Base-by-base conservation (phyloP, 2,797 vertebrate species). In the Cheirogaleus major region DNA sequence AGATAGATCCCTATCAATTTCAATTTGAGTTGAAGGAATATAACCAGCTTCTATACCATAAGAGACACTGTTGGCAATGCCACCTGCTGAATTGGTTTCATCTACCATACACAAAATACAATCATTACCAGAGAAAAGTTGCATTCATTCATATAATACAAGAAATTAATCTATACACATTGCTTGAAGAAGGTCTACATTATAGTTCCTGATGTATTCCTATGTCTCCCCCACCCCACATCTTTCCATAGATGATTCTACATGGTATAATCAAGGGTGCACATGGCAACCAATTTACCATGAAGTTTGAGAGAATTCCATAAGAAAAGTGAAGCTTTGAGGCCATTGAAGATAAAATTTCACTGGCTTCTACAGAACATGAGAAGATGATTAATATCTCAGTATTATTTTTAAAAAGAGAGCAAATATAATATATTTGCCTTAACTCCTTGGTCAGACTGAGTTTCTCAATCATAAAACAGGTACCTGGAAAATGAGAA, bases 51-150 rank as follows among this genome's bases (percentile, higher is more conserved):
- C 23, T 4, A 5, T 25, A 78, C 48, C 55, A 72, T 45, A 52
- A 78, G 45, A 89, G 45, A 63, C 30, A 78, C 22, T 5, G 9
- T 45, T 61, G 15, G 27, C 9, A 95, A 41, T 20, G 87, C 0
- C 35, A 72, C 17, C 48, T 79, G 32, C 35, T 69, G 35, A 59
- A 14, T 8, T 59, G 30, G 3, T 7, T 59, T 93, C 13, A 35
- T 75, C 89, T 89, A 72, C 48, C 35, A 63, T 9, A 57, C 18
- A 75, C 63, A 91, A 95, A 83, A 91, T 41, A 32, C 10, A 41
- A 38, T 65, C 20, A 52, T 38, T 78, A 95, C 87, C 78, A 94
- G 50, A 92, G 69, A 92, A 85, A 86, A 89, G 9, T 10, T 72
- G 4, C 17, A 41, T 76, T 79, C 35, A 57, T 87, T 86, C n/a